These are phyloP conservation scores for Petrosia ficiformis DNA, from an alignment of 37 sponge, comb jelly and placozoan genomes.

Conservation along the genomic window DNA sequence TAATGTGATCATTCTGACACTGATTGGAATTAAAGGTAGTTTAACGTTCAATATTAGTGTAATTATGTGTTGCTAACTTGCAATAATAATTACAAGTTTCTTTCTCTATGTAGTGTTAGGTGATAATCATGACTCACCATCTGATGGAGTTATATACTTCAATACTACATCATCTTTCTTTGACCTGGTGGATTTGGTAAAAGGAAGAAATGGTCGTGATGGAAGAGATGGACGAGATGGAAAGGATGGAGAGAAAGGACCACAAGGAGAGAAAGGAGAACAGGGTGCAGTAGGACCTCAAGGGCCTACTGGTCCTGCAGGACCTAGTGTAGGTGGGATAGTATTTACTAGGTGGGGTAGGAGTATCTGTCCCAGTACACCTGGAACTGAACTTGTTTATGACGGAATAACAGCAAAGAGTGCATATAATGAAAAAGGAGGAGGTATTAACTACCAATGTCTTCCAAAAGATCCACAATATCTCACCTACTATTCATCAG, in stretches of 20 bases:
- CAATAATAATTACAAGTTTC: too few species aligned
- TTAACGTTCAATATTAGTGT: too few species aligned
- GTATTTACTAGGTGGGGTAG: conserved; percentile 23
- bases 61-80: too few species aligned
- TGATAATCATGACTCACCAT: too few species aligned
- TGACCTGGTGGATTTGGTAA: conserved; percentile 1
- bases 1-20: too few species aligned
- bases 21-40: too few species aligned
- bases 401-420: conserved; percentile 4
- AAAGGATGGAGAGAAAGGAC: conserved; percentile 2
- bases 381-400: conserved; percentile 18
- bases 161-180: too few species aligned
- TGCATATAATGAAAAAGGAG: conserved; percentile 4
- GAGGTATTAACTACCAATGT: too few species aligned
- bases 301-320: conserved; percentile 10
- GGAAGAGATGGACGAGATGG: conserved; percentile 1
- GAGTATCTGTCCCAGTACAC: conserved; percentile 2
- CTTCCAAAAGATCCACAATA: conserved; percentile 24
- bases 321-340: conserved; percentile 5
- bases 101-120: too few species aligned
- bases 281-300: conserved; percentile 1
- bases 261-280: background rate
- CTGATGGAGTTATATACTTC: too few species aligned
- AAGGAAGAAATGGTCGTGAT: conserved; percentile 10
- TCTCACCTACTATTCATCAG: conserved; percentile 6